Evolutionary conservation across 1,140 invertebrate species (phyloP).

Genomic region (Drosophila ironensis): DNA sequence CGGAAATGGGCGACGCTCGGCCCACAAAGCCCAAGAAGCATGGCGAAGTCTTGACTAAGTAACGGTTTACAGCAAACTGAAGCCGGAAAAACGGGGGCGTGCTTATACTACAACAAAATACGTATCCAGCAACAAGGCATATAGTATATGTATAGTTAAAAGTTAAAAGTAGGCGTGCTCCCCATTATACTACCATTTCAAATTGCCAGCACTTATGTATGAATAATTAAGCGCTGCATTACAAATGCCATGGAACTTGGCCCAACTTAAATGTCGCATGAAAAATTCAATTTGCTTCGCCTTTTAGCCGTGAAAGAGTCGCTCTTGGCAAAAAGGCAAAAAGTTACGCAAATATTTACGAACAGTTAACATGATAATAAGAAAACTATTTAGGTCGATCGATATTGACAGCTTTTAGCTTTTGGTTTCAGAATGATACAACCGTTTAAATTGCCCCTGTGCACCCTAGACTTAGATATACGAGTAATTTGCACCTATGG

Average conservation of each 20-base stretch:
- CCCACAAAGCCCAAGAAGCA: constrained; percentile 24
- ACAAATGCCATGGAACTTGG: not conserved
- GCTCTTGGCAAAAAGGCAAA: not conserved
- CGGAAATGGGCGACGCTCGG: constrained; percentile 41
- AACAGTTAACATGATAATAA: no score
- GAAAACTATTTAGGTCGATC: no score
- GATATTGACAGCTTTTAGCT: no score
- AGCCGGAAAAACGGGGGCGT: not conserved
- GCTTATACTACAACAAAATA: not conserved
- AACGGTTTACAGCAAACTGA: constrained; percentile 17
- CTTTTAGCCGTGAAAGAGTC: not conserved
- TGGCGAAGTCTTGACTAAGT: constrained; percentile 17
- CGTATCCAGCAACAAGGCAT: not conserved
- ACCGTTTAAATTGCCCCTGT: no score
- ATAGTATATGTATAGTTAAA: no score
- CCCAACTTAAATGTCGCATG: not conserved
- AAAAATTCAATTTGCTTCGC: not conserved
- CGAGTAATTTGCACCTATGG: no score
- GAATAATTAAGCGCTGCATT: constrained; percentile 14
- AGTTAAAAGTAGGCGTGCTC: constrained; percentile 25
- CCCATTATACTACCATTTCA: constrained; percentile 27
- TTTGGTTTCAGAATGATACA: no score
- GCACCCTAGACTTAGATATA: no score
- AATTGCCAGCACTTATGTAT: constrained; percentile 4
- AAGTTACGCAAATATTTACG: no score